Percentiles rank a stretch among this genome's conserved stretches.
Evolutionary conservation across 2,797 vertebrate genomes (phyloP).

Genomic region (Typhlichthys eigenmanni): DNA sequence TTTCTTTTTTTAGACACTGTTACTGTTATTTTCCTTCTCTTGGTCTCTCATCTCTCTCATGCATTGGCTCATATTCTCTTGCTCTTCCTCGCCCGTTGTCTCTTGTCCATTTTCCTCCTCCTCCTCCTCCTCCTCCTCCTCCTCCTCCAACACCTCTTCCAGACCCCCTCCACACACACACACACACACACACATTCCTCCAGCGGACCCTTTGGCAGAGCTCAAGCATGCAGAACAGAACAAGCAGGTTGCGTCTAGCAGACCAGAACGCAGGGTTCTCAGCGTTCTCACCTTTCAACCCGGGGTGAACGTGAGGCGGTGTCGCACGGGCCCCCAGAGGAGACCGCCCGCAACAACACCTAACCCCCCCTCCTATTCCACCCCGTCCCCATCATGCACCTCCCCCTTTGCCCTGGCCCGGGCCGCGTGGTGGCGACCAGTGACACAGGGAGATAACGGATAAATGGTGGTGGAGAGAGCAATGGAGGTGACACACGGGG

Average conservation of each 20-base stretch:
- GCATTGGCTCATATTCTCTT: constrained; percentile 24
- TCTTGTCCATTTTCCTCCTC: constrained; percentile 33
- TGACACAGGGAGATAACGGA: constrained; percentile 44
- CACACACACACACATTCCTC: too few relatives aligned
- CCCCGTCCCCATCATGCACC: constrained; percentile 57
- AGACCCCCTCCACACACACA: constrained; percentile 10
- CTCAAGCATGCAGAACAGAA: constrained; percentile 77
- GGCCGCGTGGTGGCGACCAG: constrained; percentile 35
- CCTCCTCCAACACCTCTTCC: background rate
- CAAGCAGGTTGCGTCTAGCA: constrained; percentile 66
- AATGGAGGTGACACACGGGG: constrained; percentile 32
- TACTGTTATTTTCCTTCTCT: background rate
- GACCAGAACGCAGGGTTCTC: constrained; percentile 76
- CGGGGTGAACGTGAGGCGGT: constrained; percentile 64
- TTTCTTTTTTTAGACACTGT: too few relatives aligned
- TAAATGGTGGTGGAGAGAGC: constrained; percentile 26
- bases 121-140: constrained; percentile 8
- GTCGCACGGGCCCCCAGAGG: constrained; percentile 44
- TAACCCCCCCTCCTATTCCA: background rate
- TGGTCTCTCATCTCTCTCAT: background rate
- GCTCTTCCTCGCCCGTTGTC: constrained; percentile 20
- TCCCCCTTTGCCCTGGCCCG: constrained; percentile 31
- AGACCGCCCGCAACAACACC: constrained; percentile 30
- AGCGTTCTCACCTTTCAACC: constrained; percentile 80
- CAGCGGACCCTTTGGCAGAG: constrained; percentile 47